Base-by-base conservation (phyloP, 2,888 invertebrate species). In the Drosophila anceps region DNA sequence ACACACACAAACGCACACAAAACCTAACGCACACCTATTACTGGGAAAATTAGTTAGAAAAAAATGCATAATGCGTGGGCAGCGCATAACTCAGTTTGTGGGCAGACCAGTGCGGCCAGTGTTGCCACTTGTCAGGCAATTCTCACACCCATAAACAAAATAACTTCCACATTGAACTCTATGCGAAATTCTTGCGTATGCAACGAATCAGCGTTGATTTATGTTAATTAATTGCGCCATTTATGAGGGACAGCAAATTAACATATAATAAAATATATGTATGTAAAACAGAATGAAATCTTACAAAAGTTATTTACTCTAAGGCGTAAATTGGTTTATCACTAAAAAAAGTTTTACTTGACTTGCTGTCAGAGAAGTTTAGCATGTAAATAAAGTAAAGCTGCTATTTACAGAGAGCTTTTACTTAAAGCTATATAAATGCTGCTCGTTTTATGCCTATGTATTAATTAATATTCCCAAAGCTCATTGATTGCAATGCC, bases 111-210 rank as follows among this genome's bases (percentile, higher is more conserved):
- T 66, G 68, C 51, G 43, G 44, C 58, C 64, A 37, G 37, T 24
- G 53, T 18, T 58, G 73, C 59, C 70, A 71, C 71, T 71, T 76
- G 80, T 77, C 71, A 55, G 41, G 37, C 67, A 69, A 75, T 85
- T 85, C 85, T 81, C 85, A 85, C 77, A 85, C 60, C 74, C 81
- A 85, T 81, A 83, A 77, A 53, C 7, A 18, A 29, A 31, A 9
- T 3, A 81, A 43, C 46, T 77, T 68, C 33, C 61, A 67, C 65
- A 65, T 64, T 64, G 43, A 48, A 58, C 54, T 58, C 53, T 43
- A 71, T 60, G 71, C 54, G 48, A 59, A 79, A 62, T 73, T 73
- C 77, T 74, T 46, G 65, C 37, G 44, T 60, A 53, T 39, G 44
- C 53, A 57, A 61, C 69, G 65, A 65, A 54, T 57, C 46, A 44